Percentiles rank a stretch among this genome's conserved stretches.
Conservation (phyloP, 2,113 vertebrate species). For the Pungitius pungitius region DNA sequence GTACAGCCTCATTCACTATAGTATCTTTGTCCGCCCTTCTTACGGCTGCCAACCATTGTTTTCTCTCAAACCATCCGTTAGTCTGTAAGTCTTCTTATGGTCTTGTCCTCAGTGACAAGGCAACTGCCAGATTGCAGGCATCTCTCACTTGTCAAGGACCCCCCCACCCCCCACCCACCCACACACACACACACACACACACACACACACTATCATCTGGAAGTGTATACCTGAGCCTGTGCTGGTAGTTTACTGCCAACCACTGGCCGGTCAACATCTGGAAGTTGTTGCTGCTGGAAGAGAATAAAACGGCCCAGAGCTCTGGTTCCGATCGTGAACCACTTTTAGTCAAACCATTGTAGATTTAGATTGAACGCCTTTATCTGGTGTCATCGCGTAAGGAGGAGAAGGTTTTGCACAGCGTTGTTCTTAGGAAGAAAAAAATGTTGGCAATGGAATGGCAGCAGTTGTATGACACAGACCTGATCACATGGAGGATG, state of each 20-base stretch:
- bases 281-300: slow-evolving; percentile 65
- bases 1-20: slow-evolving; percentile 46
- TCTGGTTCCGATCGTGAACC: slow-evolving; percentile 59
- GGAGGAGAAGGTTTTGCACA: slow-evolving; percentile 19
- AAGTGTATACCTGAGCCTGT: slow-evolving; percentile 55
- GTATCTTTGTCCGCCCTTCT: slow-evolving; percentile 52
- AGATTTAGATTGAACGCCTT: slow-evolving; percentile 61
- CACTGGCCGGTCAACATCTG: slow-evolving; percentile 62
- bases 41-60: slow-evolving; percentile 49
- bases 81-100: slow-evolving; percentile 21
- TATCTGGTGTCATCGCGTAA: slow-evolving; percentile 72
- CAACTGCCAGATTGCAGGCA: slow-evolving; percentile 26
- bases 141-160: slow-evolving; percentile 27
- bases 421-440: slow-evolving; percentile 45
- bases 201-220: slow-evolving; percentile 21
- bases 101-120: slow-evolving; percentile 19
- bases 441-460: slow-evolving; percentile 58
- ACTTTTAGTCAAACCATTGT: slow-evolving; percentile 55
- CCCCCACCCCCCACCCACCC: background rate
- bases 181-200: background rate
- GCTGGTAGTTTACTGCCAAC: slow-evolving; percentile 58
- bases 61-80: slow-evolving; percentile 36
- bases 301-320: slow-evolving; percentile 58
- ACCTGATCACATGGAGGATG: slow-evolving; percentile 26
- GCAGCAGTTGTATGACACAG: slow-evolving; percentile 28